Evolutionary conservation across 2,888 invertebrate genomes (phyloP).

Genomic region (Pyrocoelia pectoralis): DNA sequence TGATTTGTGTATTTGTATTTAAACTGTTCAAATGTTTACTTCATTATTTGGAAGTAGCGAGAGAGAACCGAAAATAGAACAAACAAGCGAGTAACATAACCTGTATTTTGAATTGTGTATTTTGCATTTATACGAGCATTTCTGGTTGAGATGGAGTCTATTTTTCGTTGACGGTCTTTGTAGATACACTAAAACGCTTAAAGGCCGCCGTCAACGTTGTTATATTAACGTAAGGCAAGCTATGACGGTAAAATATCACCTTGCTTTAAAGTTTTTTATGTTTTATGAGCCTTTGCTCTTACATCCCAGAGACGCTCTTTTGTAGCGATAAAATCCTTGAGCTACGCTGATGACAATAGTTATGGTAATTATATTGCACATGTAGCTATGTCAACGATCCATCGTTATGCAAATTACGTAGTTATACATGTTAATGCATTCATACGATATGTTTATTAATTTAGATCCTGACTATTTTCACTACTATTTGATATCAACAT

Average conservation of each 20-base stretch:
- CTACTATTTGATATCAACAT: conserved; percentile 17
- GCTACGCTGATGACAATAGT: conserved; percentile 34
- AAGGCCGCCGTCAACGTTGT: conserved; percentile 33
- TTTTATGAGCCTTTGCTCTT: conserved; percentile 35
- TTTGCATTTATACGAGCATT: conserved; percentile 36
- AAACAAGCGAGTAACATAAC: neutral
- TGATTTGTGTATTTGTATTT: too few relatives aligned
- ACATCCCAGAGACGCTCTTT: conserved; percentile 30
- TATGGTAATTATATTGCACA: conserved; percentile 38
- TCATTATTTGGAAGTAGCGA: too few relatives aligned
- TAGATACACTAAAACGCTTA: conserved; percentile 34
- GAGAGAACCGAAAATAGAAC: too few relatives aligned
- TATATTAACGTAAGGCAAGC: conserved; percentile 34
- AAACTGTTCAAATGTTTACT: too few relatives aligned
- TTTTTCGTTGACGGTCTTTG: conserved; percentile 28
- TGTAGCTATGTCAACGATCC: conserved; percentile 29
- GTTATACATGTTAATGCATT: conserved; percentile 37
- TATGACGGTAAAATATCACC: conserved; percentile 33
- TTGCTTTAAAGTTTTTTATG: conserved; percentile 32
- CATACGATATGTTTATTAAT: conserved; percentile 39
- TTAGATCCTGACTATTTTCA: conserved; percentile 28
- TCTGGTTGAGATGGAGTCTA: conserved; percentile 28
- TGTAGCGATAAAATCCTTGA: conserved; percentile 28
- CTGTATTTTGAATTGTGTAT: conserved; percentile 18
- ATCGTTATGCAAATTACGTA: conserved; percentile 36